Percentiles rank a stretch among this genome's conserved stretches.
Conservation (phyloP, 2,113 vertebrate genomes). For the Brachypodius melanocephalos region DNA sequence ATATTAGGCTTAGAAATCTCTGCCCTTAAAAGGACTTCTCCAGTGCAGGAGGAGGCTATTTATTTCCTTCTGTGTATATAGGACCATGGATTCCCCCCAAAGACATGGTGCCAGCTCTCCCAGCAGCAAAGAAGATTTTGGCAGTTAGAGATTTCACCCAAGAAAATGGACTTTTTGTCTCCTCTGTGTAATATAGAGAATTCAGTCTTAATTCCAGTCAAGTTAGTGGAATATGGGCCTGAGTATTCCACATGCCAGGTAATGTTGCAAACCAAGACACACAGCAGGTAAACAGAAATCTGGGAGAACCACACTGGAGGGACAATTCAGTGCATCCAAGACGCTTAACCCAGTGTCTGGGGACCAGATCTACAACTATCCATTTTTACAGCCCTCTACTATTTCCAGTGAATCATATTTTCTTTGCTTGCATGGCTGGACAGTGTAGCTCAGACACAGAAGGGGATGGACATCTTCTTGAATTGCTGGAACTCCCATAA, state of each 20-base stretch:
- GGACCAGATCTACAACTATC: neutral
- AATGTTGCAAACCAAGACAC: neutral
- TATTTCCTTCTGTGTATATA: neutral
- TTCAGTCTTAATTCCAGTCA: neutral
- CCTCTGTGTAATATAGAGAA: neutral
- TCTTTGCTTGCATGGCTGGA: neutral
- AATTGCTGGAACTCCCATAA: neutral
- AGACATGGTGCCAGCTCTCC: neutral
- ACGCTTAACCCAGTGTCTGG: neutral
- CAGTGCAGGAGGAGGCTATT: neutral
- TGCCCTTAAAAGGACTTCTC: neutral
- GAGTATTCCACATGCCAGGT: neutral
- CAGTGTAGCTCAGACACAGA: neutral
- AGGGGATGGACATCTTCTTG: neutral
- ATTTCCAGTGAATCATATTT: neutral
- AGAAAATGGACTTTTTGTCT: neutral
- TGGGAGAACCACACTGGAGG: neutral
- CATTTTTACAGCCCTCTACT: neutral
- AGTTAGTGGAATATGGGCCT: neutral
- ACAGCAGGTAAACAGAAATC: neutral
- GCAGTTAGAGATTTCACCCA: neutral
- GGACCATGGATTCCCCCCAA: neutral
- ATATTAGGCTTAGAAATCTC: neutral
- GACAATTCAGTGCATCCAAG: rapidly evolving
- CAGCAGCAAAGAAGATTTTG: neutral